Base-by-base conservation (phyloP, 2,113 vertebrate species). In the Syngnathus typhle region DNA sequence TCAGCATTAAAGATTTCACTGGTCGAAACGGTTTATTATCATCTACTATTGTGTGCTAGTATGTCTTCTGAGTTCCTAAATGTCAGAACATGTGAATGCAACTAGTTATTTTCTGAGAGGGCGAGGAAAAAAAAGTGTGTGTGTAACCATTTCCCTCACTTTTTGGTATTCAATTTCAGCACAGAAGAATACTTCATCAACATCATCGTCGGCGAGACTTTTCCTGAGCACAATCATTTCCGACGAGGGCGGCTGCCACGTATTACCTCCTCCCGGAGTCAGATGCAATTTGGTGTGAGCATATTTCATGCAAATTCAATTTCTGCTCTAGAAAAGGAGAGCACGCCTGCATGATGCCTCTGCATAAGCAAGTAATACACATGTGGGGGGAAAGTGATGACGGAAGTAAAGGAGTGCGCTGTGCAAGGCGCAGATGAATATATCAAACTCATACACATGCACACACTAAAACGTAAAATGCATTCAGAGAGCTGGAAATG, bases 281-380 rank as follows among this genome's bases (percentile, higher is more conserved):
- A 87, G 87, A 89, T 89, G 87, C 88, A 89, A 89, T 90, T 90
- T 89, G 79, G 87, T 81, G 76, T 66, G 80, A 86, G 85, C 89
- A 91, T 90, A 91, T 92, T 91, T 91, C 89, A 91, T 90, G 87
- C 88, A 91, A 92, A 91, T 91, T 89, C 85, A 90, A 92, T 91
- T 91, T 91, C 86, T 88, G 88, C 89, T 88, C 82, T 80, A 75
- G 84, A 88, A 85, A 83, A 84, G 66, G 75, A 73, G 73, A 77
- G 81, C 77, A 72, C 71, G 82, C 36, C 78, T 75, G 82, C 74
- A 69, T 81, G 83, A 79, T 86, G 78, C 82, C 82, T 73, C 79
- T 70, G 84, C 83, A 79, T 82, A 84, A 87, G 81, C 73, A 87
- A 87, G 85, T 87, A 84, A 89, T 89, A 86, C 81, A 84, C 80